phyloP scores from a whole-genome alignment of 2,113 vertebrate genomes.

The Corydoras sp. region DNA sequence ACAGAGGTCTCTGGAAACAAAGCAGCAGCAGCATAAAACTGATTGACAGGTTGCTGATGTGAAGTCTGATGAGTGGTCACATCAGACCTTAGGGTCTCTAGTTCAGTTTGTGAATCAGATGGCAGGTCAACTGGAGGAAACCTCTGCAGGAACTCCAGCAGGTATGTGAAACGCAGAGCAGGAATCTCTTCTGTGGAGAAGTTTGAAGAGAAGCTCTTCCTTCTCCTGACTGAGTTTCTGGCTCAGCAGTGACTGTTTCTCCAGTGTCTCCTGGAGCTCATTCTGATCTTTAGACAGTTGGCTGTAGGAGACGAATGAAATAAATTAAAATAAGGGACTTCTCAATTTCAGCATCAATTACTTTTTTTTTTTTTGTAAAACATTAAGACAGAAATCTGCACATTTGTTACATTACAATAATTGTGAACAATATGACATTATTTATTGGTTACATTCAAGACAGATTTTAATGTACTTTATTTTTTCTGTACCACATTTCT shows the following conservation, averaged over 20 bases:
- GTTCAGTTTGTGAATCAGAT: conserved; percentile 1
- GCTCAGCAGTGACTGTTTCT: conserved; percentile 68
- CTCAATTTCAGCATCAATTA: too few relatives aligned
- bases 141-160: conserved; percentile 46
- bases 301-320: conserved; percentile 54
- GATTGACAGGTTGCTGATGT: not conserved
- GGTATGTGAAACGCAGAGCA: conserved; percentile 61
- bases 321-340: not conserved
- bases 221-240: conserved; percentile 76
- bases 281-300: conserved; percentile 78
- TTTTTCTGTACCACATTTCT: too few relatives aligned
- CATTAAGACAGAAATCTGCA: too few relatives aligned
- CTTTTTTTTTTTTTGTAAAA: too few relatives aligned
- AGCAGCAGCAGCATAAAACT: conserved; percentile 1
- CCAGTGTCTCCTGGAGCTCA: conserved; percentile 66
- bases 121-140: conserved; percentile 53
- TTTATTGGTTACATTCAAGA: too few relatives aligned
- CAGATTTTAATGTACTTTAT: too few relatives aligned
- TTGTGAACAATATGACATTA: too few relatives aligned
- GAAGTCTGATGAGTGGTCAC: not conserved
- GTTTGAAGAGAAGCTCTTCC: conserved; percentile 81
- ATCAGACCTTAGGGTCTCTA: not conserved
- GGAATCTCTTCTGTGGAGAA: conserved; percentile 61
- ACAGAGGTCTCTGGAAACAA: too few relatives aligned
- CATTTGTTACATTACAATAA: too few relatives aligned